These are phyloP conservation scores for Drosophila limbata DNA, from an alignment of 2,888 invertebrate species.

Conservation along the genomic window DNA sequence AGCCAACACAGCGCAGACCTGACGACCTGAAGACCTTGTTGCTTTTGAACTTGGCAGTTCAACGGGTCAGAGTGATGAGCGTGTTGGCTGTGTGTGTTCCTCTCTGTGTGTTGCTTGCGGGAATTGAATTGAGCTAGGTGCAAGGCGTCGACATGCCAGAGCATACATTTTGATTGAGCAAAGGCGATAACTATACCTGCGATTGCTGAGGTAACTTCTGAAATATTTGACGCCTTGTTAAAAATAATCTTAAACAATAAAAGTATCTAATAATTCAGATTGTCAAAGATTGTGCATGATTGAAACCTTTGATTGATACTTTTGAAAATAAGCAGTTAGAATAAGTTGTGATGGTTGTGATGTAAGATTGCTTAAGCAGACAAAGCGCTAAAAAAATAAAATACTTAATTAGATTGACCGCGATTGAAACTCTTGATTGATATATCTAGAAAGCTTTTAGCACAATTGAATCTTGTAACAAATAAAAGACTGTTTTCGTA, in stretches of 20 bases:
- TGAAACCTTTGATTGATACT: background rate
- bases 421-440: background rate
- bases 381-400: background rate
- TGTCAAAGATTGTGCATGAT: background rate
- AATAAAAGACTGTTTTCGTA: no score
- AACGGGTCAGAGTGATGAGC: constrained; percentile 26
- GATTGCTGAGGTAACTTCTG: background rate
- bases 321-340: background rate
- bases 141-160: constrained; percentile 36
- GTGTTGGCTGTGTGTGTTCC: background rate
- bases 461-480: no score
- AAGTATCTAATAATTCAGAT: background rate
- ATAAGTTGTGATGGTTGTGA: background rate
- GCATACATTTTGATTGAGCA: constrained; percentile 48
- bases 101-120: constrained; percentile 31
- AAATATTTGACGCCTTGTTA: background rate
- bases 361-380: background rate
- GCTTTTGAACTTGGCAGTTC: constrained; percentile 59
- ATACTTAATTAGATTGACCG: background rate
- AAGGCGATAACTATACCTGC: background rate
- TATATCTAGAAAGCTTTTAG: background rate
- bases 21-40: constrained; percentile 58
- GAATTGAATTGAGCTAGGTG: constrained; percentile 57
- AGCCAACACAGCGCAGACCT: constrained; percentile 15
- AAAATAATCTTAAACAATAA: background rate